A percentile compares a stretch with the other conserved stretches of the same genome.
These are phyloP conservation scores for Streptopelia turtur DNA, from an alignment of 2,797 vertebrate genomes.

Conservation along the genomic window DNA sequence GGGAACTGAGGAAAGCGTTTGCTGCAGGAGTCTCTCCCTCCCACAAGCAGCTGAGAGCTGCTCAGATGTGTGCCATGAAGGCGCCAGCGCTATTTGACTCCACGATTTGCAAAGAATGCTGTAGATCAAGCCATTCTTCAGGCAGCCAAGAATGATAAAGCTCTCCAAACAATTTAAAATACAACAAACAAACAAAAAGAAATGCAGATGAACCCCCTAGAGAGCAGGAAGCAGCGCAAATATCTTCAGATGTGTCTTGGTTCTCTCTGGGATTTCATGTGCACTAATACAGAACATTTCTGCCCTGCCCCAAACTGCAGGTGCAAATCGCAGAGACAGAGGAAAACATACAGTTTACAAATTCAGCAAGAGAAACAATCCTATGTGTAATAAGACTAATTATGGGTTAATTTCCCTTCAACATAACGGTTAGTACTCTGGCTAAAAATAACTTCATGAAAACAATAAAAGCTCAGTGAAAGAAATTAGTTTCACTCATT, in stretches of 20 bases:
- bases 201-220: conserved; percentile 35
- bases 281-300: background rate
- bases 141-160: background rate
- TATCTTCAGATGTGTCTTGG: conserved; percentile 14
- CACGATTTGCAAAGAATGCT: background rate
- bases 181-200: conserved; percentile 46
- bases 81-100: background rate
- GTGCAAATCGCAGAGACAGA: background rate
- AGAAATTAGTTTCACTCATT: background rate
- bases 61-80: background rate
- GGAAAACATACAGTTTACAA: background rate
- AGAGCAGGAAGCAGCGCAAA: conserved; percentile 20
- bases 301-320: background rate
- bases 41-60: background rate
- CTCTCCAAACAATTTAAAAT: conserved; percentile 44
- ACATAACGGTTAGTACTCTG: background rate
- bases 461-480: background rate
- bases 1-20: background rate
- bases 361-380: background rate
- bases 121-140: conserved; percentile 28
- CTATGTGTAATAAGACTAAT: background rate
- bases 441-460: background rate
- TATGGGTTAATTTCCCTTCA: background rate
- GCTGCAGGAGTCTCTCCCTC: background rate
- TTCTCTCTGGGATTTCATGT: background rate